A percentile compares a stretch with the other conserved stretches of the same genome.
phyloP scores from a whole-genome alignment of 2,888 invertebrate genomes.

The Diarsia mendica region DNA sequence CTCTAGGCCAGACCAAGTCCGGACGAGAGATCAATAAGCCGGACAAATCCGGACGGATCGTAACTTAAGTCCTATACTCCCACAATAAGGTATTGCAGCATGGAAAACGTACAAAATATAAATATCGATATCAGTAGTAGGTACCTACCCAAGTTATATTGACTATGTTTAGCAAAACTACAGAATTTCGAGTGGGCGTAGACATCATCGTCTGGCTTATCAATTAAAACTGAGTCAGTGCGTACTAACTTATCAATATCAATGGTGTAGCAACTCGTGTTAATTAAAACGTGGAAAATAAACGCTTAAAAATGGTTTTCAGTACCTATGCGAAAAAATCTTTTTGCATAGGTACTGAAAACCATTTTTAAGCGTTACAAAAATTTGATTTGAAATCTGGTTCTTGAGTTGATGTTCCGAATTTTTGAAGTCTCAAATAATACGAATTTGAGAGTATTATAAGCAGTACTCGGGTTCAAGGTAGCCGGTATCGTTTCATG shows the following conservation, averaged over 20 bases:
- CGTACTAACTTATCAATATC: not conserved
- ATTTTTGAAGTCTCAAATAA: not conserved
- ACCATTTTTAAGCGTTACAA: not conserved
- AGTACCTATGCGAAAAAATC: too few relatives aligned
- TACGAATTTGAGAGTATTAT: not conserved
- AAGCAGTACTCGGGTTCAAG: not conserved
- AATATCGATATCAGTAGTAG: not conserved
- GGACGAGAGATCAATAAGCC: not conserved
- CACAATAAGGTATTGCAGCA: not conserved
- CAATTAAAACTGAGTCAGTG: constrained; percentile 12
- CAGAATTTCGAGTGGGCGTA: constrained; percentile 3
- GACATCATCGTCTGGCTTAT: constrained; percentile 43
- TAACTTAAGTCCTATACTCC: not conserved
- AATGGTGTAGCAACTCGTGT: not conserved
- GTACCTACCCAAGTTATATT: too few relatives aligned
- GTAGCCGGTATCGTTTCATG: not conserved
- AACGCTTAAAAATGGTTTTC: too few relatives aligned
- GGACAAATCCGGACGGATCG: not conserved
- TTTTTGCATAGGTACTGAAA: not conserved
- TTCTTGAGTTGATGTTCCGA: not conserved
- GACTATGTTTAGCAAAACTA: not conserved
- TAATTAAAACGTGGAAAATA: not conserved
- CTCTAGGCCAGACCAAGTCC: not conserved
- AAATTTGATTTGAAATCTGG: not conserved
- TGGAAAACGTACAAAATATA: not conserved